Percentiles rank a stretch among this genome's conserved stretches.
Evolutionary conservation across 2,113 vertebrate species (phyloP).

Genomic region (Pimephales promelas): DNA sequence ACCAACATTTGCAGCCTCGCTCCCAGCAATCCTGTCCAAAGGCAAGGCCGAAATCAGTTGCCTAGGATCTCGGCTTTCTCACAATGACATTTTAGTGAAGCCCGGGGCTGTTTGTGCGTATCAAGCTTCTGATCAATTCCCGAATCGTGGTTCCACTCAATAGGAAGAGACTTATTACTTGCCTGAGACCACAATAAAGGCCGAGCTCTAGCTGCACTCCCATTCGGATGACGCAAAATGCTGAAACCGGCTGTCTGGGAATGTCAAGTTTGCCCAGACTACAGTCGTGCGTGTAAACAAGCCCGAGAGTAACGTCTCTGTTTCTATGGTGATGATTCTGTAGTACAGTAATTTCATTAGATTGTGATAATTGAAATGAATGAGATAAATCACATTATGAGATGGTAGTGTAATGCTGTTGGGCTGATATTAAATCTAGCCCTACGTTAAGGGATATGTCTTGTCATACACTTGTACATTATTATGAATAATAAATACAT

Average conservation of each 20-base stretch:
- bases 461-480: neutral
- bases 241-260: slow-evolving; percentile 47
- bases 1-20: slow-evolving; percentile 4
- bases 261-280: slow-evolving; percentile 23
- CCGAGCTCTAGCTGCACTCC: slow-evolving; percentile 34
- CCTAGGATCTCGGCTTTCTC: slow-evolving; percentile 36
- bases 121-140: slow-evolving; percentile 55
- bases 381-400: neutral
- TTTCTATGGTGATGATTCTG: slow-evolving; percentile 20
- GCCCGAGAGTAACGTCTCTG: slow-evolving; percentile 20
- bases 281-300: slow-evolving; percentile 42
- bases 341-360: slow-evolving; percentile 29
- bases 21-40: neutral
- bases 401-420: neutral
- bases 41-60: neutral
- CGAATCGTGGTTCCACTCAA: slow-evolving; percentile 40
- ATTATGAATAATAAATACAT: slow-evolving; percentile 21
- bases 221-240: slow-evolving; percentile 50
- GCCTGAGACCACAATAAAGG: slow-evolving; percentile 43
- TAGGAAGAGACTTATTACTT: slow-evolving; percentile 46
- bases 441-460: neutral
- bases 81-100: slow-evolving; percentile 48
- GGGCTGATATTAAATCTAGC: slow-evolving; percentile 9
- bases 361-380: slow-evolving; percentile 5
- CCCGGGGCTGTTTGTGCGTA: slow-evolving; percentile 45